Conservation (phyloP, 2,113 vertebrate species). For the Platysteira castanea region DNA sequence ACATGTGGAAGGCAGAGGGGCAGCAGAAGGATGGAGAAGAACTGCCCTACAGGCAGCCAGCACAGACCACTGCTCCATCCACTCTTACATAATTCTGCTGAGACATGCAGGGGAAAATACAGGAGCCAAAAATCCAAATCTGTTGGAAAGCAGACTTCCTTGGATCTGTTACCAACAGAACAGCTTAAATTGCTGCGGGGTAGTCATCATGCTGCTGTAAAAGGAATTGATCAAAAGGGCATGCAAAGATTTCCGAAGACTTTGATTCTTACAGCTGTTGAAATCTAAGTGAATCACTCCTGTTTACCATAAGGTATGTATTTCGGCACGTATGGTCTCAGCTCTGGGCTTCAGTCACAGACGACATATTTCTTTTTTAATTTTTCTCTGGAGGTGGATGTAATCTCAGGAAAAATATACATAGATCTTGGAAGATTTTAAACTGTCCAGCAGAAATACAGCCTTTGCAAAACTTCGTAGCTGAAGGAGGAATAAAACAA, state of each 20-base stretch:
- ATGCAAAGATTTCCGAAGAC: background rate
- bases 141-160: background rate
- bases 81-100: background rate
- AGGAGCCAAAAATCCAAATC: background rate
- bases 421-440: background rate
- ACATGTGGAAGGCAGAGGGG: background rate
- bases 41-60: fast-evolving
- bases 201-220: background rate
- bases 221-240: background rate
- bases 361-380: background rate
- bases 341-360: background rate
- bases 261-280: background rate
- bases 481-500: background rate
- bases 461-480: background rate
- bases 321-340: background rate
- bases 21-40: background rate
- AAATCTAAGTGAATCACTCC: background rate
- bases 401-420: background rate
- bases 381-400: background rate
- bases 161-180: background rate
- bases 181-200: background rate
- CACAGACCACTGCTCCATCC: background rate
- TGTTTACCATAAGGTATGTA: background rate
- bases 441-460: background rate
- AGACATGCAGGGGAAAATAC: background rate